Evolutionary conservation across 2,888 invertebrate genomes (phyloP).

Genomic region (Rhorus exstirpatorius): DNA sequence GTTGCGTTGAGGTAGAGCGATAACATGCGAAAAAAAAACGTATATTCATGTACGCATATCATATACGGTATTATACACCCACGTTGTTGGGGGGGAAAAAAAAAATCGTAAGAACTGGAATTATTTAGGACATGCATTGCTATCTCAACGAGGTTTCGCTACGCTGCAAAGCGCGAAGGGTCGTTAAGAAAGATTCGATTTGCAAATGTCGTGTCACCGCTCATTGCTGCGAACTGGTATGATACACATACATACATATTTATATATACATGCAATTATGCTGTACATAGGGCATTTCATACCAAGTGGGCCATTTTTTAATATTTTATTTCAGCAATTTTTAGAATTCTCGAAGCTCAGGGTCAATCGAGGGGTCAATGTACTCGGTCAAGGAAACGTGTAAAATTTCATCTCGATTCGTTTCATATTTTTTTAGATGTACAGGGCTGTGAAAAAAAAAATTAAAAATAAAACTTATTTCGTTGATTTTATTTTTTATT

Average conservation of each 20-base stretch:
- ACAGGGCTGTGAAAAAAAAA: too few species aligned
- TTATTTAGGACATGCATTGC: conserved; percentile 60
- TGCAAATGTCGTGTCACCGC: conserved; percentile 52
- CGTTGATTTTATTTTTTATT: too few species aligned
- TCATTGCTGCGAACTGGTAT: conserved; percentile 8
- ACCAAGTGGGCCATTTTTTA: background rate
- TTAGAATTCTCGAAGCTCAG: background rate
- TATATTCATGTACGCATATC: conserved; percentile 17
- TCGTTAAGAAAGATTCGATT: conserved; percentile 66
- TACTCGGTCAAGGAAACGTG: background rate
- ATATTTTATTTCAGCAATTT: background rate
- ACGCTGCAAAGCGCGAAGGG: conserved; percentile 45
- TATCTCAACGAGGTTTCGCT: conserved; percentile 66
- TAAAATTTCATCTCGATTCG: background rate
- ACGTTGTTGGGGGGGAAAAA: background rate
- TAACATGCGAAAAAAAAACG: conserved; percentile 11
- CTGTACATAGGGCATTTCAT: background rate
- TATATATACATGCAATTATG: conserved; percentile 20
- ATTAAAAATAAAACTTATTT: too few species aligned
- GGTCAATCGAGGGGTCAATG: background rate
- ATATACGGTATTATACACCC: conserved; percentile 42
- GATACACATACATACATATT: background rate
- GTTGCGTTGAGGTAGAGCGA: conserved; percentile 52
- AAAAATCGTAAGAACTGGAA: conserved; percentile 48
- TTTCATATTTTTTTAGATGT: background rate